Conservation (phyloP, 2,113 vertebrate species). For the Gasterosteus nipponicus region DNA sequence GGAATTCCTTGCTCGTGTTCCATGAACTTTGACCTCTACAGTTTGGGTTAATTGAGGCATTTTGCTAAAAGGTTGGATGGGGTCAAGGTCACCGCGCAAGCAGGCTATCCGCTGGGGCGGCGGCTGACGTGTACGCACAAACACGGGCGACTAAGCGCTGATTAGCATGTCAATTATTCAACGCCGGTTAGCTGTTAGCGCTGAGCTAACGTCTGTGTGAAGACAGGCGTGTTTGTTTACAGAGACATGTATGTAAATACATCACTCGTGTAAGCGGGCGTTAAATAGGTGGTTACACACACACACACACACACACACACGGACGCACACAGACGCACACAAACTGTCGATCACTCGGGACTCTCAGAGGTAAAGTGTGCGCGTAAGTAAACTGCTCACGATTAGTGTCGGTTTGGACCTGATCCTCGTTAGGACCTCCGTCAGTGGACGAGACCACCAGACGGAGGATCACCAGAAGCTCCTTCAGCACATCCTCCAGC, state of each 20-base stretch:
- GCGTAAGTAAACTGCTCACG: no score
- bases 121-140: background rate
- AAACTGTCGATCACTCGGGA: no score
- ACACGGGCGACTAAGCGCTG: constrained; percentile 1
- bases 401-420: no score
- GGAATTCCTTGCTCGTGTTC: background rate
- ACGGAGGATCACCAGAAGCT: no score
- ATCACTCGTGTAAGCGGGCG: constrained; percentile 47
- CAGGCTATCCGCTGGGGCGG: no score
- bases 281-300: constrained; percentile 44
- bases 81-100: constrained; percentile 38
- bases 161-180: constrained; percentile 34
- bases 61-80: background rate
- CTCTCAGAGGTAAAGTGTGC: no score
- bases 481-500: no score
- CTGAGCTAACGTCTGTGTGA: constrained; percentile 13
- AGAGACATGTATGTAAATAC: constrained; percentile 56
- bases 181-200: constrained; percentile 16
- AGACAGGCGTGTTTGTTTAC: constrained; percentile 42
- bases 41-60: background rate
- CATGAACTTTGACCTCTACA: constrained; percentile 11
- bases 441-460: no score
- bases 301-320: no score
- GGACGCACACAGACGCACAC: no score
- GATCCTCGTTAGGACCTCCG: no score